Percentiles rank a stretch among this genome's conserved stretches.
Evolutionary conservation across 1,140 invertebrate genomes (phyloP).

Genomic region (Plutomurus gul): DNA sequence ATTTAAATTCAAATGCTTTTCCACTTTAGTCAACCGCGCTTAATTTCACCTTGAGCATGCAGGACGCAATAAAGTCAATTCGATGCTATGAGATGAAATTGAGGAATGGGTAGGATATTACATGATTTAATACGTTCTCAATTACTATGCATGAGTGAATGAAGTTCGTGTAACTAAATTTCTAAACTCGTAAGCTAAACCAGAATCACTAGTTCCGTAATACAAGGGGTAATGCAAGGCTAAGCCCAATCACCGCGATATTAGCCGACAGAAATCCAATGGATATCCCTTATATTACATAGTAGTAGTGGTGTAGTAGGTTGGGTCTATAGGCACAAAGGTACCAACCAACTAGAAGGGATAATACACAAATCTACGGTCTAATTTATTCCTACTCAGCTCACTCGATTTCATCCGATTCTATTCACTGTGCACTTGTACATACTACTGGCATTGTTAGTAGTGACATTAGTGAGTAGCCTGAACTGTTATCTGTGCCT

Average conservation of each 20-base stretch:
- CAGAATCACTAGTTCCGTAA: background rate
- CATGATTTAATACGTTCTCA: constrained; percentile 27
- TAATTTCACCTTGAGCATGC: background rate
- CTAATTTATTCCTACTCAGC: constrained; percentile 1
- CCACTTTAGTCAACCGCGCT: background rate
- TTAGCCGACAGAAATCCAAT: background rate
- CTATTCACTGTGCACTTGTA: background rate
- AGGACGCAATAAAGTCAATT: background rate
- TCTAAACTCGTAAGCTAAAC: background rate
- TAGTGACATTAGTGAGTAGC: no score
- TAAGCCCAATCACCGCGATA: no score
- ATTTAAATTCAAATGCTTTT: constrained; percentile 17
- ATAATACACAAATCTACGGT: background rate
- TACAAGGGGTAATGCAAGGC: no score
- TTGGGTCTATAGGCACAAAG: background rate
- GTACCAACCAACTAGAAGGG: no score
- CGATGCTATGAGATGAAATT: background rate
- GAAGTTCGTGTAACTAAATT: constrained; percentile 4
- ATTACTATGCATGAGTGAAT: constrained; percentile 16
- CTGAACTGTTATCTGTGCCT: no score
- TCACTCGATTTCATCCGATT: constrained; percentile 5
- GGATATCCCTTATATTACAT: background rate
- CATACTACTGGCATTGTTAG: no score
- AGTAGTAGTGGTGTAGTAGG: background rate
- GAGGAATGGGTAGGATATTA: constrained; percentile 1